A percentile compares a stretch with the other conserved stretches of the same genome.
Evolutionary conservation across 2,113 vertebrate genomes (phyloP).

Genomic region (Uria lomvia): DNA sequence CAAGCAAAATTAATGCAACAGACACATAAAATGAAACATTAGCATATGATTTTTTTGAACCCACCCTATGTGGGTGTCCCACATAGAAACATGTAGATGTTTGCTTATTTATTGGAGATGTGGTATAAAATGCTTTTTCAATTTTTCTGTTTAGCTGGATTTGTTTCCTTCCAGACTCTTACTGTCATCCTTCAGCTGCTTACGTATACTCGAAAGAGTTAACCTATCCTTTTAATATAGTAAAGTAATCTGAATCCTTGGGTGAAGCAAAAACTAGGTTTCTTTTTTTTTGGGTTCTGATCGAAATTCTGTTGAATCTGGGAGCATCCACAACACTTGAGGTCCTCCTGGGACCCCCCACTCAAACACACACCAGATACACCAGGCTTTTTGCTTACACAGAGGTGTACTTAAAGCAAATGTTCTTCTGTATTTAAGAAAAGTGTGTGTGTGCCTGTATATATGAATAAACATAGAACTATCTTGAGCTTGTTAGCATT

Average conservation of each 20-base stretch:
- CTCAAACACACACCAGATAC: conserved; percentile 10
- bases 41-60: background rate
- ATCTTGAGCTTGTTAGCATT: conserved; percentile 44
- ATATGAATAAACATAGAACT: conserved; percentile 15
- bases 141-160: background rate
- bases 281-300: background rate
- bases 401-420: conserved; percentile 31
- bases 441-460: background rate
- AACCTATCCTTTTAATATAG: background rate
- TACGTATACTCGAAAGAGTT: background rate
- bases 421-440: conserved; percentile 41
- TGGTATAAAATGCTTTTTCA: background rate
- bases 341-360: background rate
- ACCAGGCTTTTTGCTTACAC: conserved; percentile 14
- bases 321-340: background rate
- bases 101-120: background rate
- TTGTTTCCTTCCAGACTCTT: background rate
- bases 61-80: background rate
- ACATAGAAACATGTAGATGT: background rate
- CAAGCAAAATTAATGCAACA: background rate
- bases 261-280: background rate
- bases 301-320: background rate
- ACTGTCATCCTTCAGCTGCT: background rate
- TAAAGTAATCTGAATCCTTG: background rate
- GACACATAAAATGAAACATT: background rate